Conservation (phyloP, 2,113 vertebrate genomes). For the Phaethon lepturus region DNA sequence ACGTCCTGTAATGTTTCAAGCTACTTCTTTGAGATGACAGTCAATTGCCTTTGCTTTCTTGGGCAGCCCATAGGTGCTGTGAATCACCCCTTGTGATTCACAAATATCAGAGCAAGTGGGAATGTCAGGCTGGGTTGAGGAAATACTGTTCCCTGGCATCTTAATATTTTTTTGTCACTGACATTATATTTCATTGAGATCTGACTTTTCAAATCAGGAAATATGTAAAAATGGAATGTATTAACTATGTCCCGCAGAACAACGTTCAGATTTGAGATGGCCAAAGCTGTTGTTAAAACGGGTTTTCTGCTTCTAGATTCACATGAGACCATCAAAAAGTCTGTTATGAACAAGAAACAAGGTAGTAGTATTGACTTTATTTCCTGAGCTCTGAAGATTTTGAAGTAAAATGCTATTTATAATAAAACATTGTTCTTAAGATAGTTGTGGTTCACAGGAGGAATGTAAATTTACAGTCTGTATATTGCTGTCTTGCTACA, state of each 20-base stretch:
- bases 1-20: neutral
- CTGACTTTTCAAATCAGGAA: neutral
- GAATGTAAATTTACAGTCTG: neutral
- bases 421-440: slow-evolving; percentile 8
- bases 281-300: neutral
- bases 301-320: neutral
- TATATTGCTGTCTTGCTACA: neutral
- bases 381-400: neutral
- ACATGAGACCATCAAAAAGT: neutral
- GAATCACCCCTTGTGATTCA: neutral
- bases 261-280: neutral
- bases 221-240: neutral
- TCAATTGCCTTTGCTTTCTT: neutral
- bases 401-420: neutral
- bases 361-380: neutral
- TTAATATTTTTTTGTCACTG: neutral
- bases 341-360: neutral
- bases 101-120: neutral
- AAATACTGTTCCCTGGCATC: neutral
- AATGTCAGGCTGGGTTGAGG: neutral
- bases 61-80: neutral
- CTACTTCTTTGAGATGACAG: neutral
- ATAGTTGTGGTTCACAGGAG: neutral
- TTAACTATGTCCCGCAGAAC: neutral
- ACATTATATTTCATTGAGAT: neutral